These are phyloP conservation scores for Crypturellus tataupa DNA, from an alignment of 2,797 vertebrate genomes.

Conservation along the genomic window DNA sequence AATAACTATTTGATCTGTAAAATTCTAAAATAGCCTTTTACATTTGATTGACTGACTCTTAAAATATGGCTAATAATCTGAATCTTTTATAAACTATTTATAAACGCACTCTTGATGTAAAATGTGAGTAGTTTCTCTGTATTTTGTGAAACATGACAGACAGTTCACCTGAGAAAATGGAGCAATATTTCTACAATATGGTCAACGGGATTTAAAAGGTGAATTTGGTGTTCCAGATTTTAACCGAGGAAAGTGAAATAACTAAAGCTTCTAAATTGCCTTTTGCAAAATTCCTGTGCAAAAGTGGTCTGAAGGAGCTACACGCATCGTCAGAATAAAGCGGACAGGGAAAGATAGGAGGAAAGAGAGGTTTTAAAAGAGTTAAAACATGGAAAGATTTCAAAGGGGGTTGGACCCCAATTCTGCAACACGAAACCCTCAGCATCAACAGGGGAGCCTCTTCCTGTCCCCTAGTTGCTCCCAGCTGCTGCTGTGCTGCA, in stretches of 20 bases:
- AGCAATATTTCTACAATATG: slow-evolving; percentile 18
- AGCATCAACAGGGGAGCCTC: not conserved
- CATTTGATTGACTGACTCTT: slow-evolving; percentile 62
- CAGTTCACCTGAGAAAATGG: slow-evolving; percentile 43
- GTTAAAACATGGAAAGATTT: not conserved
- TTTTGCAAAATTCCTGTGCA: not conserved
- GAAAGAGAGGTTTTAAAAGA: not conserved
- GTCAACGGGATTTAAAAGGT: not conserved
- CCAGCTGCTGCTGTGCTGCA: not conserved
- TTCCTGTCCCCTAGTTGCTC: not conserved
- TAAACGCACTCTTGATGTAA: slow-evolving; percentile 44
- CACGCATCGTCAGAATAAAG: not conserved
- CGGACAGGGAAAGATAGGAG: not conserved
- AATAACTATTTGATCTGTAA: slow-evolving; percentile 48
- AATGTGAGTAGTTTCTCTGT: slow-evolving; percentile 3
- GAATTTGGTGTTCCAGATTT: not conserved
- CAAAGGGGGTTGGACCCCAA: not conserved
- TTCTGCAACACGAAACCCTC: not conserved
- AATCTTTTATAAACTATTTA: slow-evolving; percentile 65
- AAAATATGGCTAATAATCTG: slow-evolving; percentile 47
- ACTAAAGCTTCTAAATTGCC: not conserved
- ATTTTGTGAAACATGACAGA: slow-evolving; percentile 43
- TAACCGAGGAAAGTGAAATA: slow-evolving; percentile 3
- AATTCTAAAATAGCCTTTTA: slow-evolving; percentile 56
- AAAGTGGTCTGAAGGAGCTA: not conserved